Evolutionary conservation across 2,888 invertebrate species (phyloP).

Genomic region (Tetragnatha montana): DNA sequence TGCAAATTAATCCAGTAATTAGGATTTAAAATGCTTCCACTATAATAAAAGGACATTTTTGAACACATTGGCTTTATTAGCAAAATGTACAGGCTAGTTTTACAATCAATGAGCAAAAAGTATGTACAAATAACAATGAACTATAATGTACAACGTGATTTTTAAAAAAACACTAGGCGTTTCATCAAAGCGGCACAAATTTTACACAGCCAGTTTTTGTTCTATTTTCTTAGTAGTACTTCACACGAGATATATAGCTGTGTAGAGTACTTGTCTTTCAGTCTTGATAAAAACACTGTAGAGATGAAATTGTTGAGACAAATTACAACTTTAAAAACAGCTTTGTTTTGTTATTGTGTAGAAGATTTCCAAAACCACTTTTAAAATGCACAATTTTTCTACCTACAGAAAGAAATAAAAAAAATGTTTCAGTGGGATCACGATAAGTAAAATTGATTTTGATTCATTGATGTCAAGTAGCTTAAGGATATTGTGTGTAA

Average conservation of each 20-base stretch:
- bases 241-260: too few species aligned
- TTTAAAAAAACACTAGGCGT: too few species aligned
- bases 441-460: background rate
- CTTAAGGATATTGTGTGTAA: too few species aligned
- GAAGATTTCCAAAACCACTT: constrained; percentile 71
- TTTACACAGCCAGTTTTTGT: too few species aligned
- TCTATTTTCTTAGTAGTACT: too few species aligned
- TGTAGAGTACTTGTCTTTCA: too few species aligned
- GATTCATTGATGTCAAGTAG: too few species aligned
- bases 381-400: constrained; percentile 75
- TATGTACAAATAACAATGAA: background rate
- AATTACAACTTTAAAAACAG: constrained; percentile 61
- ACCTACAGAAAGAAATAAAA: constrained; percentile 72
- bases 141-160: background rate
- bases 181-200: too few species aligned
- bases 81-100: background rate
- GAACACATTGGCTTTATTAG: background rate
- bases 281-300: background rate
- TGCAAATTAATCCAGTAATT: too few species aligned
- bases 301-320: constrained; percentile 4
- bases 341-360: constrained; percentile 59
- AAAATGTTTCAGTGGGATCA: background rate
- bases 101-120: background rate
- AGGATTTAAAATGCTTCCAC: too few species aligned
- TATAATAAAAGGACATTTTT: too few species aligned